Evolutionary conservation across 2,797 vertebrate species (phyloP).

Genomic region (Sphenopsis melanotis): DNA sequence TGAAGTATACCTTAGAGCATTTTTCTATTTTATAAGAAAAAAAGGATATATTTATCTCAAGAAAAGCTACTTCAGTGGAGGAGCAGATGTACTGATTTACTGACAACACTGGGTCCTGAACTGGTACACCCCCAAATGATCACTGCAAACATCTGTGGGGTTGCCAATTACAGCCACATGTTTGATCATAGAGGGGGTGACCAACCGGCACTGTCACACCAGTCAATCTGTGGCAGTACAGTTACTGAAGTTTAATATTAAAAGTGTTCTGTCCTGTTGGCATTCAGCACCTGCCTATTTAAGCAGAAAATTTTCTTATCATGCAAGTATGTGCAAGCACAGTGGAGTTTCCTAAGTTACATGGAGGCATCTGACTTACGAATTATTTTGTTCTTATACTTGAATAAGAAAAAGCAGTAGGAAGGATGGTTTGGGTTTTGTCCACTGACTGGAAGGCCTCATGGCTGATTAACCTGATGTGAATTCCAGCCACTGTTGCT

Average conservation of each 20-base stretch:
- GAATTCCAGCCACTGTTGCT: neutral
- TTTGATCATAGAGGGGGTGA: neutral
- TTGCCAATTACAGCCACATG: neutral
- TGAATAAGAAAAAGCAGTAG: neutral
- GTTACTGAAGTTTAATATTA: neutral
- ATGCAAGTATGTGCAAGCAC: neutral
- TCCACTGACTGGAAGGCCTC: neutral
- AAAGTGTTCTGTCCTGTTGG: neutral
- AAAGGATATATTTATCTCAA: neutral
- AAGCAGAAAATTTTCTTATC: neutral
- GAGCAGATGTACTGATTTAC: neutral
- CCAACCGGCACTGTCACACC: neutral
- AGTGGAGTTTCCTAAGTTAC: neutral
- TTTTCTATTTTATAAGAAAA: neutral
- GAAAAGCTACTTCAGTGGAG: neutral
- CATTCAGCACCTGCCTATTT: neutral
- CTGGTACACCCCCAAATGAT: neutral
- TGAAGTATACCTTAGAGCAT: neutral
- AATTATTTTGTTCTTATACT: fast-evolving
- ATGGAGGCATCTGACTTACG: neutral
- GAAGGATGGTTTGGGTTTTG: neutral
- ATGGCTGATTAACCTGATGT: neutral
- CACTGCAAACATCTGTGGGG: neutral
- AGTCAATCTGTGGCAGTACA: neutral
- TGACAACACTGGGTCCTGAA: neutral